These are phyloP conservation scores for Drosophila azteca DNA, from an alignment of 1,140 invertebrate genomes.

Conservation along the genomic window DNA sequence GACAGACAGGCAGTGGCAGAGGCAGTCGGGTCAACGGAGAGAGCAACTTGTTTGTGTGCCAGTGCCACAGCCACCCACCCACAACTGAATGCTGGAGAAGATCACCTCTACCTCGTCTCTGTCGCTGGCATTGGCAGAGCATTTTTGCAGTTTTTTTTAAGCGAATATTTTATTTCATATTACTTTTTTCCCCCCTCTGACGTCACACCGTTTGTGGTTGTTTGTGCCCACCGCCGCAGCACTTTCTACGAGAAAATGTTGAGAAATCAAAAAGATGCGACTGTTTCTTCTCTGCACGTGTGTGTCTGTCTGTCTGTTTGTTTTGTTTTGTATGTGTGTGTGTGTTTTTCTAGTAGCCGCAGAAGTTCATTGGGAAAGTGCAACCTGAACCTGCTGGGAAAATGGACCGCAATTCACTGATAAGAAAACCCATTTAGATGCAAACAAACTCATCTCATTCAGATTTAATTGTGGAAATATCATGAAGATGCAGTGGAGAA, in stretches of 20 bases:
- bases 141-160: conserved; percentile 52
- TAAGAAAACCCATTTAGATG: conserved; percentile 57
- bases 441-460: conserved; percentile 31
- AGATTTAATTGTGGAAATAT: conserved; percentile 44
- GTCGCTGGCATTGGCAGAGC: conserved; percentile 20
- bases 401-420: conserved; percentile 73
- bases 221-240: conserved; percentile 54
- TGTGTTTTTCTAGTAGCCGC: conserved; percentile 46
- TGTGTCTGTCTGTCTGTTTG: conserved; percentile 2
- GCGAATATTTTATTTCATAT: conserved; percentile 42
- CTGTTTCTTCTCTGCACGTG: conserved; percentile 40
- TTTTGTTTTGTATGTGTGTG: conserved; percentile 5
- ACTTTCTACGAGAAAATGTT: conserved; percentile 81
- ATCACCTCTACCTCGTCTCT: conserved; percentile 17
- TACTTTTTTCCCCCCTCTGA: conserved; percentile 24
- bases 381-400: conserved; percentile 70
- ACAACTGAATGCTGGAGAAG: conserved; percentile 51
- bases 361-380: conserved; percentile 74
- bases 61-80: conserved; percentile 67
- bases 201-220: conserved; percentile 29
- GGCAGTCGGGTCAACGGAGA: conserved; percentile 4
- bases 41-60: conserved; percentile 49
- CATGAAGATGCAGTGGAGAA: conserved; percentile 18
- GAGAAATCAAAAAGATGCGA: conserved; percentile 82
- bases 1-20: neutral